A percentile compares a stretch with the other conserved stretches of the same genome.
phyloP scores from a whole-genome alignment of 2,797 vertebrate species.

The Percopsis omiscomaycus region DNA sequence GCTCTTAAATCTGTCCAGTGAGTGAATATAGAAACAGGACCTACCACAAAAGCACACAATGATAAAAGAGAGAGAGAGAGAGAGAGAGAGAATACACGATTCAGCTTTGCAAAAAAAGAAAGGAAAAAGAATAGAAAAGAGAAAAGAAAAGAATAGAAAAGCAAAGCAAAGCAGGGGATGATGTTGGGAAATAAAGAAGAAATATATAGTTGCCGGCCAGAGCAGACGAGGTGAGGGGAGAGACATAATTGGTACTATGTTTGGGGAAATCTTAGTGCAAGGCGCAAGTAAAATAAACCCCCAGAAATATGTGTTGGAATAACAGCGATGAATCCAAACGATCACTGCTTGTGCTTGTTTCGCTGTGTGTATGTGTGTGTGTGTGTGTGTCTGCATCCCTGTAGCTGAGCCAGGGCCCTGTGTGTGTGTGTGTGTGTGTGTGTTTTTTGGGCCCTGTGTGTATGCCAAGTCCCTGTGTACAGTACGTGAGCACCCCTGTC shows the following conservation, averaged over 20 bases:
- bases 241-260: constrained; percentile 62
- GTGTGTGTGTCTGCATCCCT: constrained; percentile 25
- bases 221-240: constrained; percentile 61
- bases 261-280: constrained; percentile 59
- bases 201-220: constrained; percentile 14
- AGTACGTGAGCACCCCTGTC: constrained; percentile 70
- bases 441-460: neutral
- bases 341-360: constrained; percentile 22
- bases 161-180: constrained; percentile 18
- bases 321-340: constrained; percentile 45
- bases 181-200: neutral
- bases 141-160: constrained; percentile 43
- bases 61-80: constrained; percentile 37
- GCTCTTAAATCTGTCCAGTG: constrained; percentile 55
- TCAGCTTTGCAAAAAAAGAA: constrained; percentile 15
- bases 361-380: constrained; percentile 8
- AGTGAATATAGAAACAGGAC: constrained; percentile 63
- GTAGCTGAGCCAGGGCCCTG: constrained; percentile 60
- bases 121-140: constrained; percentile 9
- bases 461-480: constrained; percentile 34
- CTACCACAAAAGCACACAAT: constrained; percentile 54
- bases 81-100: constrained; percentile 63
- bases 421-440: constrained; percentile 58
- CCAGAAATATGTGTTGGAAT: constrained; percentile 57
- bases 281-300: constrained; percentile 55